Conservation (phyloP, 1,140 invertebrate genomes). For the Platorchestia sp. region DNA sequence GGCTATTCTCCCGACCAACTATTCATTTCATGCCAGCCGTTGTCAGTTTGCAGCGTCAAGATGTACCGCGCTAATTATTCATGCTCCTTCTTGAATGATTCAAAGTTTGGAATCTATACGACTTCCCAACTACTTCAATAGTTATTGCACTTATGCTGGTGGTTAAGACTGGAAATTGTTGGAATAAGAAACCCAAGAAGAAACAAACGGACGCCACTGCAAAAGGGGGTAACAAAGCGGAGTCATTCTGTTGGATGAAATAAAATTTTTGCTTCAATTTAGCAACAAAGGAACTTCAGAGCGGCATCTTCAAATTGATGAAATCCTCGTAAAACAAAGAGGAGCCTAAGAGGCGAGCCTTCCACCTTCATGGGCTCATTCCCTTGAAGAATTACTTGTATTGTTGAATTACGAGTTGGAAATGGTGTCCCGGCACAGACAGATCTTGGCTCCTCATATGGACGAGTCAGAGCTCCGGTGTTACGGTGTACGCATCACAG, state of each 20-base stretch:
- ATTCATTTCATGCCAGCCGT: too few species aligned
- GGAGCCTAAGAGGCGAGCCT: background rate
- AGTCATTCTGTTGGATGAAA: background rate
- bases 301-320: background rate
- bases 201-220: background rate
- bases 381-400: background rate
- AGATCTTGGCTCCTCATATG: background rate
- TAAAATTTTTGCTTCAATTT: background rate
- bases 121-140: background rate
- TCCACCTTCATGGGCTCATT: background rate
- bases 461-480: background rate
- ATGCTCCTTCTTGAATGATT: too few species aligned
- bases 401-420: background rate
- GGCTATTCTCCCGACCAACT: background rate
- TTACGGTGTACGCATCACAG: background rate
- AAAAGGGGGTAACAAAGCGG: background rate
- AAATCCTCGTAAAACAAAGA: background rate
- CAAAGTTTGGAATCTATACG: too few species aligned
- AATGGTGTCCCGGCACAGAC: background rate
- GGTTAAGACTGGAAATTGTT: background rate
- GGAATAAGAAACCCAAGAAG: background rate
- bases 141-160: background rate
- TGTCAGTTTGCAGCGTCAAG: too few species aligned
- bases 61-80: too few species aligned
- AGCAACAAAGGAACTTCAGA: background rate